Percentiles rank a stretch among this genome's conserved stretches.
Conservation (phyloP, 2,888 invertebrate genomes). For the Polydrusus tereticollis region DNA sequence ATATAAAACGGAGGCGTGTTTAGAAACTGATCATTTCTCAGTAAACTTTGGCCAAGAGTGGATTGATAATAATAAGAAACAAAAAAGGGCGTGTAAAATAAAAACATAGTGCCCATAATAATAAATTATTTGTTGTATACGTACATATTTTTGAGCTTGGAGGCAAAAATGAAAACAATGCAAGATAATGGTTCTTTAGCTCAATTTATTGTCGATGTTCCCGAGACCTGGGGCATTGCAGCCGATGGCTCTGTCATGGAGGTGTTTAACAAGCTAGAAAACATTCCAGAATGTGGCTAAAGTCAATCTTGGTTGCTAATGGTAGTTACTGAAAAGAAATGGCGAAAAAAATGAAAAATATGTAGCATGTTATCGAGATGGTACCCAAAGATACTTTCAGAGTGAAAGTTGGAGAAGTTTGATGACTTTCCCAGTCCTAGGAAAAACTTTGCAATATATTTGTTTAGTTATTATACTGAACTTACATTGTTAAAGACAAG, state of each 20-base stretch:
- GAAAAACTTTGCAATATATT: too few species aligned
- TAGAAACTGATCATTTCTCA: background rate
- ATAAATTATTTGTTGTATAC: background rate
- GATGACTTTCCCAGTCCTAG: too few species aligned
- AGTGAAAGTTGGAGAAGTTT: too few species aligned
- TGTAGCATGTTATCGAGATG: too few species aligned
- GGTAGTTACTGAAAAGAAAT: too few species aligned
- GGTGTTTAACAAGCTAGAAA: conserved; percentile 17
- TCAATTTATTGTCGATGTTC: conserved; percentile 23
- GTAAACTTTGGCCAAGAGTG: background rate
- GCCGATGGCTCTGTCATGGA: conserved; percentile 21
- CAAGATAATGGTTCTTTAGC: background rate
- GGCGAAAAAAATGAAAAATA: too few species aligned
- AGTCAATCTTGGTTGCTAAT: too few species aligned
- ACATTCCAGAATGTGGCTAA: background rate
- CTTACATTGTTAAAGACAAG: too few species aligned
- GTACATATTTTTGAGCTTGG: background rate
- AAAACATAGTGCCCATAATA: background rate
- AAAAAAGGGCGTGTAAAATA: background rate
- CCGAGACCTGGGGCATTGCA: conserved; percentile 28
- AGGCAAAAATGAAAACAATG: background rate
- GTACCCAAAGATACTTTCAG: too few species aligned
- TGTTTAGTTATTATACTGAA: too few species aligned
- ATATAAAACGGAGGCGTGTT: background rate
- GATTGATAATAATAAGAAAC: background rate